Evolutionary conservation across 1,140 invertebrate species (phyloP).

Genomic region (Caenorhabditis tropicalis): DNA sequence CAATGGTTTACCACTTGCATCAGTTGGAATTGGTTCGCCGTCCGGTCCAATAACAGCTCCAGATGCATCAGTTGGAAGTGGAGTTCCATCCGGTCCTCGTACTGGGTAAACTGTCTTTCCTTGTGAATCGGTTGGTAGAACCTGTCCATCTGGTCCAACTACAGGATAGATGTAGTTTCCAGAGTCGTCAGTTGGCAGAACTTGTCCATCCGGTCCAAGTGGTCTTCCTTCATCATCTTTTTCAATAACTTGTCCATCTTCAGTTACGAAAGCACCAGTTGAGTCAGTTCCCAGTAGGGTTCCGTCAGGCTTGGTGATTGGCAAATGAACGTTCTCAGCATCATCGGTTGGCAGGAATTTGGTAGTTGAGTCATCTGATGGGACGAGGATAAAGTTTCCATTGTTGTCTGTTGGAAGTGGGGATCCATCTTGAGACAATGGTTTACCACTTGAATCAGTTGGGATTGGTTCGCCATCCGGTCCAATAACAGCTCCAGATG

Average conservation of each 20-base stretch:
- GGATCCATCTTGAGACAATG: conserved; percentile 40
- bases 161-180: conserved; percentile 49
- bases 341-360: conserved; percentile 46
- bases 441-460: conserved; percentile 48
- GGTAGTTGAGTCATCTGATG: not conserved
- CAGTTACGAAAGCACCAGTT: not conserved
- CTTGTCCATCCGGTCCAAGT: conserved; percentile 50
- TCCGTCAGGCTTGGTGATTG: conserved; percentile 49
- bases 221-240: conserved; percentile 41
- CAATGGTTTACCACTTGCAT: conserved; percentile 27
- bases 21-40: conserved; percentile 46
- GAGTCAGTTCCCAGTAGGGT: conserved; percentile 46
- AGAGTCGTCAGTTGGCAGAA: conserved; percentile 57
- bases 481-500: conserved; percentile 38
- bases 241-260: not conserved
- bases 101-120: conserved; percentile 47
- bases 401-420: conserved; percentile 54
- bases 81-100: conserved; percentile 29
- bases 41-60: conserved; percentile 51
- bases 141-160: conserved; percentile 51
- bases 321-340: conserved; percentile 26
- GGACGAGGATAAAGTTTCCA: conserved; percentile 15
- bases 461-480: conserved; percentile 53
- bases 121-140: conserved; percentile 45
- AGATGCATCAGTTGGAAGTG: conserved; percentile 49